Evolutionary conservation across 2,113 vertebrate genomes (phyloP).

Genomic region (Planiliza haematocheilus): DNA sequence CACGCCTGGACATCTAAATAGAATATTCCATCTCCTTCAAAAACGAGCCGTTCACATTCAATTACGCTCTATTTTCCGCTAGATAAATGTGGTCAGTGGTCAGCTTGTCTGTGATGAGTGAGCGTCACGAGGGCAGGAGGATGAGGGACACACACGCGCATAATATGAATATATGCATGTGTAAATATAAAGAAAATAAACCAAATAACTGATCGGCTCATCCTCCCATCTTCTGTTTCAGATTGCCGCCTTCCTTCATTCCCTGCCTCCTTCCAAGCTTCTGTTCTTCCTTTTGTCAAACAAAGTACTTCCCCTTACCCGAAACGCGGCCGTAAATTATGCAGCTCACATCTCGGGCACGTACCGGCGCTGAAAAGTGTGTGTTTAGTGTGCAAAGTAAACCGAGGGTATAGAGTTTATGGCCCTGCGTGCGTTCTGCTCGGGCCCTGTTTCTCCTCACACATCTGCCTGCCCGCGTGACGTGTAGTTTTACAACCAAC

Average conservation of each 20-base stretch:
- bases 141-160: not conserved
- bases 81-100: slow-evolving; percentile 64
- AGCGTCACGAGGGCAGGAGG: slow-evolving; percentile 43
- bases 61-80: slow-evolving; percentile 70
- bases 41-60: slow-evolving; percentile 79
- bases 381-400: slow-evolving; percentile 62
- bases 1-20: slow-evolving; percentile 73
- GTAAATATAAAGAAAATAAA: slow-evolving; percentile 35
- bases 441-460: slow-evolving; percentile 56
- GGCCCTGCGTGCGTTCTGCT: slow-evolving; percentile 60
- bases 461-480: slow-evolving; percentile 57
- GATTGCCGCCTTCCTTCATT: slow-evolving; percentile 24
- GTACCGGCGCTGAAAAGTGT: slow-evolving; percentile 21
- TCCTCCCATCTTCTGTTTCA: slow-evolving; percentile 39
- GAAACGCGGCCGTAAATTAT: slow-evolving; percentile 72
- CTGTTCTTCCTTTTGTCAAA: slow-evolving; percentile 56
- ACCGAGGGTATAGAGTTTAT: slow-evolving; percentile 63
- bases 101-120: slow-evolving; percentile 55
- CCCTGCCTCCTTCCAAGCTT: slow-evolving; percentile 44
- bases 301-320: slow-evolving; percentile 52
- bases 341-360: slow-evolving; percentile 58
- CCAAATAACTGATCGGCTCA: slow-evolving; percentile 36
- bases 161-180: slow-evolving; percentile 15
- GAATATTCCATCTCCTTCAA: slow-evolving; percentile 67
- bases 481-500: slow-evolving; percentile 59